These are phyloP conservation scores for Lacanobia oleracea DNA, from an alignment of 2,888 invertebrate species.

Conservation along the genomic window DNA sequence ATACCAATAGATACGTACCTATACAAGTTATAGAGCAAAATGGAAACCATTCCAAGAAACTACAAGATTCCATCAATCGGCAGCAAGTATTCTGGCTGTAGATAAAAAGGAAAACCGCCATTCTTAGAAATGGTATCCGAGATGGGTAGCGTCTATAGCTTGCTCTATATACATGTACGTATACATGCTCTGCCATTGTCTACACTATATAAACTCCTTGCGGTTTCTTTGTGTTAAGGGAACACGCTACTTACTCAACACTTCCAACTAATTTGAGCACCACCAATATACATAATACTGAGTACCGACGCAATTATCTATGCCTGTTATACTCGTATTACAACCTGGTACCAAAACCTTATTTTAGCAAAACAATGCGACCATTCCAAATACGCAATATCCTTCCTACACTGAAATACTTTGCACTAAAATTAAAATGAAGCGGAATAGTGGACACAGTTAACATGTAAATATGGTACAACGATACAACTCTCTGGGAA, in stretches of 20 bases:
- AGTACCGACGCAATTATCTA: constrained; percentile 23
- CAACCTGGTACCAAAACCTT: constrained; percentile 9
- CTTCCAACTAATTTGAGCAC: constrained; percentile 46
- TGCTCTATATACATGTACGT: constrained; percentile 39
- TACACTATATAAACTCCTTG: constrained; percentile 57
- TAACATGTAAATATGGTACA: constrained; percentile 52
- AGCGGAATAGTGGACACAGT: constrained; percentile 29
- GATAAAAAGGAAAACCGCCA: constrained; percentile 69
- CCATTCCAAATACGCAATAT: constrained; percentile 20
- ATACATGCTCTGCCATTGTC: constrained; percentile 44
- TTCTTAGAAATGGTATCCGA: constrained; percentile 67
- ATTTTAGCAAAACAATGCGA: constrained; percentile 29
- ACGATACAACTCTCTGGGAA: constrained; percentile 42
- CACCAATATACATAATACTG: constrained; percentile 28
- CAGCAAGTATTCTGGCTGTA: constrained; percentile 63
- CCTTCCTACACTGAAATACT: constrained; percentile 26
- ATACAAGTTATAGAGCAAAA: constrained; percentile 52
- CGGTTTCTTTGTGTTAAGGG: constrained; percentile 52
- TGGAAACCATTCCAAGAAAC: constrained; percentile 56
- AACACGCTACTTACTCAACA: constrained; percentile 32
- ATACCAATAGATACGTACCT: constrained; percentile 19
- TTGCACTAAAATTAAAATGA: constrained; percentile 54
- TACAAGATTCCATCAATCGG: constrained; percentile 69
- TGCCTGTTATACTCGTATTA: constrained; percentile 25
- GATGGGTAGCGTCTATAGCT: constrained; percentile 61